A percentile compares a stretch with the other conserved stretches of the same genome.
Conservation (phyloP, 2,797 vertebrate species). For the Synaphobranchus kaupii region DNA sequence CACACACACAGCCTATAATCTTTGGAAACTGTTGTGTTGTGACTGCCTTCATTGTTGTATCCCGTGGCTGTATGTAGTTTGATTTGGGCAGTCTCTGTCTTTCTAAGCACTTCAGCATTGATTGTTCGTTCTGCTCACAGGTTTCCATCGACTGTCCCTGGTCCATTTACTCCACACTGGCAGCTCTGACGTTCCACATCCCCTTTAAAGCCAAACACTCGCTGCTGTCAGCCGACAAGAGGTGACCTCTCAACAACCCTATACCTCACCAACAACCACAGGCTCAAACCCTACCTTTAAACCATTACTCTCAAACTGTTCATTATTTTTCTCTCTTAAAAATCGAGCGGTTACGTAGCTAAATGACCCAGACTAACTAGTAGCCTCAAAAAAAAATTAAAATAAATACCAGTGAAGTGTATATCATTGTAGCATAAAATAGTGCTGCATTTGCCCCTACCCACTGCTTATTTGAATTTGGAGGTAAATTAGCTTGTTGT, state of each 20-base stretch:
- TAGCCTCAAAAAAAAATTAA: too few relatives aligned
- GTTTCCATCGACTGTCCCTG: constrained; percentile 97
- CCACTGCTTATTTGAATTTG: too few relatives aligned
- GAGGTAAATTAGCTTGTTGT: too few relatives aligned
- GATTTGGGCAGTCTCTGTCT: too few relatives aligned
- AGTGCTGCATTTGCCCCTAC: too few relatives aligned
- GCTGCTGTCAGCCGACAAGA: constrained; percentile 88
- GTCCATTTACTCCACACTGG: constrained; percentile 96
- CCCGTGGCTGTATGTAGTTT: too few relatives aligned
- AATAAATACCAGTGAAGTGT: too few relatives aligned
- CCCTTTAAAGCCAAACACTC: constrained; percentile 92
- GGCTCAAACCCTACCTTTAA: background rate
- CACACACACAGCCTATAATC: background rate
- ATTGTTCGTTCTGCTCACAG: constrained; percentile 61
- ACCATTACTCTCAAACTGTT: background rate
- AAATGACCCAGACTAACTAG: too few relatives aligned
- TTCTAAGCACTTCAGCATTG: background rate
- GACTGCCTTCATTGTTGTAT: background rate
- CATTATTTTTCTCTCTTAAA: background rate
- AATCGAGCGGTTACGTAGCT: background rate
- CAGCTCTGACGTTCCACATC: constrained; percentile 91
- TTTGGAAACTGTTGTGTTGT: background rate
- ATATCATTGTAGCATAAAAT: too few relatives aligned
- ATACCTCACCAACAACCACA: background rate
- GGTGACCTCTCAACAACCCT: constrained; percentile 65